These are phyloP conservation scores for Dicaeum eximium DNA, from an alignment of 2,113 vertebrate genomes.

Conservation along the genomic window DNA sequence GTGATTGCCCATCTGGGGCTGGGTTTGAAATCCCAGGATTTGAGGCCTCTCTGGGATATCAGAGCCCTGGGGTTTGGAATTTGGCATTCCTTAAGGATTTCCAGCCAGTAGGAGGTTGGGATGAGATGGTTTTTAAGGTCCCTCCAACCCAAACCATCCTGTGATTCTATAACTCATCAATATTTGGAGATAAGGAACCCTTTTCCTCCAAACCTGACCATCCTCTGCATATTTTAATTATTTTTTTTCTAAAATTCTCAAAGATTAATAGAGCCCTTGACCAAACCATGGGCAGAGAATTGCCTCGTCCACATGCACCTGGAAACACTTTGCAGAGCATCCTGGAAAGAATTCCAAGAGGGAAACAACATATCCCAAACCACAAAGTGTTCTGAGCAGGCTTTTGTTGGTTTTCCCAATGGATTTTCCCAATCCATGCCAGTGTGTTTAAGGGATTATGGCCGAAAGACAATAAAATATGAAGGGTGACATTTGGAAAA, in stretches of 20 bases:
- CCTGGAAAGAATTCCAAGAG: background rate
- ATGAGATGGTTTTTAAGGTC: background rate
- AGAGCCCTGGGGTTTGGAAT: too few relatives aligned
- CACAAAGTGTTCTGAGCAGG: background rate
- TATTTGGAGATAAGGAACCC: fast-evolving
- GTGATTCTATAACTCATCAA: background rate
- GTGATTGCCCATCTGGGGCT: background rate
- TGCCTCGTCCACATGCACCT: background rate
- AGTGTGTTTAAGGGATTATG: background rate
- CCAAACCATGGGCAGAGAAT: background rate
- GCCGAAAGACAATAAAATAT: background rate
- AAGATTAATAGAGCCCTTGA: background rate
- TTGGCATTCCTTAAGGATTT: background rate
- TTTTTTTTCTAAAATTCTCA: background rate
- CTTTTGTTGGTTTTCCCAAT: background rate
- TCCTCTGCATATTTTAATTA: background rate
- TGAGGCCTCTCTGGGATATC: background rate
- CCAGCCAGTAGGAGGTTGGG: background rate
- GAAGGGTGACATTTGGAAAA: background rate
- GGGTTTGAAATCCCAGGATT: background rate
- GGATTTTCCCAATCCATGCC: background rate
- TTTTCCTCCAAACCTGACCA: background rate
- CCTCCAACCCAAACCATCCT: background rate
- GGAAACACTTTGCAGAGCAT: background rate
- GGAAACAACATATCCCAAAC: background rate